Percentiles rank a stretch among this genome's conserved stretches.
Evolutionary conservation across 2,797 vertebrate species (phyloP).

Genomic region (Lutra lutra): DNA sequence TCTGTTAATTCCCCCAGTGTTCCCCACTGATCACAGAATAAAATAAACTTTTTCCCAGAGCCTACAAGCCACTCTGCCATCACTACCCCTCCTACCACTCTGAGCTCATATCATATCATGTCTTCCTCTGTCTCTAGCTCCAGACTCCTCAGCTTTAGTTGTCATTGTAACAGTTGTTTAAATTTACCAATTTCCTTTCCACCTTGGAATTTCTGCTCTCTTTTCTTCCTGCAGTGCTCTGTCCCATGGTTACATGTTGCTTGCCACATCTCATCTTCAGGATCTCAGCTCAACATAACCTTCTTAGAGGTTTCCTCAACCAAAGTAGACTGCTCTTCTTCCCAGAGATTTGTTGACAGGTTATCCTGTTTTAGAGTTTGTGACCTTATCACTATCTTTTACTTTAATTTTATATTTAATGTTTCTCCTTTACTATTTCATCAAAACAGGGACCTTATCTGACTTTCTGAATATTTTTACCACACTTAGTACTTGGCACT

Average conservation of each 20-base stretch:
- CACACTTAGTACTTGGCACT: not conserved
- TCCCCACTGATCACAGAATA: not conserved
- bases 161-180: not conserved
- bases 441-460: not conserved
- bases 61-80: not conserved
- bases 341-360: not conserved
- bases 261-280: not conserved
- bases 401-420: constrained; percentile 33
- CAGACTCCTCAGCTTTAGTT: not conserved
- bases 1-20: not conserved
- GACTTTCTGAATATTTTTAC: not conserved
- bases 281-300: not conserved
- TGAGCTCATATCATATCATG: not conserved
- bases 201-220: not conserved
- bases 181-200: not conserved
- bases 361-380: not conserved
- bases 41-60: not conserved
- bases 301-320: not conserved
- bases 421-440: not conserved
- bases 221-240: not conserved
- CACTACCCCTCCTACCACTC: not conserved
- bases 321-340: not conserved
- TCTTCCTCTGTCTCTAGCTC: not conserved
- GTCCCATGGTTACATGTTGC: not conserved
- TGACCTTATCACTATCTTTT: not conserved